These are phyloP conservation scores for Horisme vitalbata DNA, from an alignment of 2,888 invertebrate genomes.

Conservation along the genomic window DNA sequence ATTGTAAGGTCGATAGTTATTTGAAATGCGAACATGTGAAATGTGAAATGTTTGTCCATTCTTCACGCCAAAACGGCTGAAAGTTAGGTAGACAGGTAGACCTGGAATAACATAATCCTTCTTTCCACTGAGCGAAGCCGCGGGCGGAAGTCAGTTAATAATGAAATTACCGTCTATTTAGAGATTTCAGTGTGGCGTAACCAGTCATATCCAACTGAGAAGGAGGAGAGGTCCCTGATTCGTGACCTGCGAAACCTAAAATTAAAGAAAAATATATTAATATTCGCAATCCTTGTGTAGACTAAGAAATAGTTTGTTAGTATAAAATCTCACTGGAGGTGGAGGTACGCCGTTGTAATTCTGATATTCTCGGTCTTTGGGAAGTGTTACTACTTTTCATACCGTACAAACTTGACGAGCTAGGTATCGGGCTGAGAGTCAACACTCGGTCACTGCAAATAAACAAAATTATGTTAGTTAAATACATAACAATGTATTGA, in stretches of 20 bases:
- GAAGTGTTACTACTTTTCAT: constrained; percentile 68
- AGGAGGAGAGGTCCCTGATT: constrained; percentile 82
- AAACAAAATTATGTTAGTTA: constrained; percentile 9
- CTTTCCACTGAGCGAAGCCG: too few relatives aligned
- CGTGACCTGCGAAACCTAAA: constrained; percentile 77
- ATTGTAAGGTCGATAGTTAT: too few relatives aligned
- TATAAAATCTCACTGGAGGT: constrained; percentile 74
- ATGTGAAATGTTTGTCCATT: too few relatives aligned
- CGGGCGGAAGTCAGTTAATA: too few relatives aligned
- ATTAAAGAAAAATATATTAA: constrained; percentile 15
- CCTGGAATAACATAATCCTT: too few relatives aligned
- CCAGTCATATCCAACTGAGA: constrained; percentile 90
- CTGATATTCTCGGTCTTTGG: constrained; percentile 70
- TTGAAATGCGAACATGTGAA: too few relatives aligned
- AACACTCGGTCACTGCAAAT: constrained; percentile 86
- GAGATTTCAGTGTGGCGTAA: constrained; percentile 87
- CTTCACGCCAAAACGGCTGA: too few relatives aligned
- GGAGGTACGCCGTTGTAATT: constrained; percentile 80
- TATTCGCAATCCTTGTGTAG: not conserved
- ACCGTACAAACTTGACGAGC: constrained; percentile 88
- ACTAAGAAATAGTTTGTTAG: constrained; percentile 1
- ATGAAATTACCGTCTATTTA: constrained; percentile 81
- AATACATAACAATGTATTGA: too few relatives aligned
- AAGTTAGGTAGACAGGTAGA: too few relatives aligned
- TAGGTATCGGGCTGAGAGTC: constrained; percentile 94